Conservation (phyloP, 2,888 invertebrate species). For the Rosalia funebris region DNA sequence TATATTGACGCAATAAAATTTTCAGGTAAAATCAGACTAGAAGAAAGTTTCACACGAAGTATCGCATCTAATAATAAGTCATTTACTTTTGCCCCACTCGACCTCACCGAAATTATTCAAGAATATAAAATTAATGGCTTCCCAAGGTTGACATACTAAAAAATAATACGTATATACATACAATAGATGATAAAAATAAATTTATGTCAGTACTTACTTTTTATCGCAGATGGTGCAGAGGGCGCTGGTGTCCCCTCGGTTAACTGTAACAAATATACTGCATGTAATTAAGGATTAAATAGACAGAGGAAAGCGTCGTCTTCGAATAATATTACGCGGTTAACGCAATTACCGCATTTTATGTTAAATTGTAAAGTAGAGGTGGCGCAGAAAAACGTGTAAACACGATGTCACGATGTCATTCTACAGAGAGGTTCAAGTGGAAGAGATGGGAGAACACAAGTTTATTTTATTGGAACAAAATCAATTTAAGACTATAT, state of each 20-base stretch:
- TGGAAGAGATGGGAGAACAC: no score
- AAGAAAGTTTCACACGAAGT: no score
- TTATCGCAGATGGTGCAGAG: slow-evolving; percentile 58
- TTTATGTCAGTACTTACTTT: slow-evolving; percentile 61
- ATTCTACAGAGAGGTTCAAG: no score
- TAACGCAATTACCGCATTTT: not conserved
- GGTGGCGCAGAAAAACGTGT: no score
- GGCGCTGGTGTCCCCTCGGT: slow-evolving; percentile 61
- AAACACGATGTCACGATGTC: no score
- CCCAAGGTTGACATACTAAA: slow-evolving; percentile 11
- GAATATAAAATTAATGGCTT: slow-evolving; percentile 14
- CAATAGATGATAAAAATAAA: slow-evolving; percentile 8
- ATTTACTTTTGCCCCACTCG: slow-evolving; percentile 7
- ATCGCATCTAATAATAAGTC: not conserved
- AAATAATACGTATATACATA: slow-evolving; percentile 27
- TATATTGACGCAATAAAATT: no score
- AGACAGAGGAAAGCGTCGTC: not conserved
- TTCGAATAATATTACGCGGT: not conserved
- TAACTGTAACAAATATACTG: slow-evolving; percentile 57
- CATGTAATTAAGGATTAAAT: not conserved
- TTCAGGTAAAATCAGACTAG: no score
- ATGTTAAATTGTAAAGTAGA: not conserved
- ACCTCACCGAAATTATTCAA: slow-evolving; percentile 18
- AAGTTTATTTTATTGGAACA: no score
- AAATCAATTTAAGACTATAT: no score